Base-by-base conservation (phyloP, 2,888 invertebrate species). In the Epistrophe eligans region DNA sequence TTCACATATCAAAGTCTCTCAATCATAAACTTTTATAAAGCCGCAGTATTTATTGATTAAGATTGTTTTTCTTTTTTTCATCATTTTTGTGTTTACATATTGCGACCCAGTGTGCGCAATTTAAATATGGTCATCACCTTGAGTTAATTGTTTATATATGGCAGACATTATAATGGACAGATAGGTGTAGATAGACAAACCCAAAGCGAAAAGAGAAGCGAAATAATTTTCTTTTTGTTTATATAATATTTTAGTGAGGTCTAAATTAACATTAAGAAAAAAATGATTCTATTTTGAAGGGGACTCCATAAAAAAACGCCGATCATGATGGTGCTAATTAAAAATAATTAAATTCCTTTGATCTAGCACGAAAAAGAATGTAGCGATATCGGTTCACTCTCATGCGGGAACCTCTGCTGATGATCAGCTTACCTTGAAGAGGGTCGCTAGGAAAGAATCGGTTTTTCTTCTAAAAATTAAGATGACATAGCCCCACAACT, bases 11-110 rank as follows among this genome's bases (percentile, higher is more conserved):
- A 52, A 15, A 67, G 2, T 50, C 24, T 24, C 24, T 24, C 38
- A 50, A 45, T 66, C 45, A 66, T 15, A 45, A 64, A 52, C 45
- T n/a, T 24, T 24, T 24, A 66, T 24, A 45, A 64, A 70, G 32
- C 38, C 70, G 38, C 70, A 70, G 10, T 35, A 32, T 67, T 67
- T 70, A 52, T 70, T 52, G 52, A 70, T 52, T 55, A 24, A 24
- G 38, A 19, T 45, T 64, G 45, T 64, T 43, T 45, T 28, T 43
- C 0, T 10, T n/a, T 64, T 45, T 24, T 24, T 24, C 24, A 24
- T 24, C 24, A 24, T 28, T 28, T 64, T 45, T 64, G 45, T 43
- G 43, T 32, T 32, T 32, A 32, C 32, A 32, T 7, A 32, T 24
- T 43, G n/a, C 40, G 15, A 64, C 15, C n/a, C 15, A 60, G 43